Percentiles rank a stretch among this genome's conserved stretches.
These are phyloP conservation scores for Tapirus indicus DNA, from an alignment of 2,797 vertebrate species.

Conservation along the genomic window DNA sequence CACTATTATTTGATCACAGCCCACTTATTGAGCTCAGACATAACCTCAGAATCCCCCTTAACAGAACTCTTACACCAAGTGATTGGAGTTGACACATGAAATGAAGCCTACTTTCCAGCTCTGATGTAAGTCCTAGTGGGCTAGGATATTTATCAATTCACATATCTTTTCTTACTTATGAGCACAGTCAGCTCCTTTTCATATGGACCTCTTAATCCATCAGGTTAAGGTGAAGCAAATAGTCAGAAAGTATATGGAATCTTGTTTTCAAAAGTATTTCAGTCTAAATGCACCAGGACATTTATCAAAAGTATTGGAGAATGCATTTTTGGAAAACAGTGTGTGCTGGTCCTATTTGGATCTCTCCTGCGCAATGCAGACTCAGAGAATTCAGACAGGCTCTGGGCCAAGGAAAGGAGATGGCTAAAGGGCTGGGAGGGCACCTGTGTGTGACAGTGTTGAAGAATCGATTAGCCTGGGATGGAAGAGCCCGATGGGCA, in stretches of 20 bases:
- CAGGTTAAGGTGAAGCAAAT: neutral
- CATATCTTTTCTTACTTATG: neutral
- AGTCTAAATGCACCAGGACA: neutral
- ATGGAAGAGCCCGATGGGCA: neutral
- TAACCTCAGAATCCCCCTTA: neutral
- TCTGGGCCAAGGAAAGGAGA: neutral
- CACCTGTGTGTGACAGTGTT: neutral
- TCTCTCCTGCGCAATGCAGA: neutral
- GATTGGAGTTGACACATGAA: neutral
- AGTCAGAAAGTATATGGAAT: neutral
- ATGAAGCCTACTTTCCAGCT: neutral
- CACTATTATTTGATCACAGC: neutral
- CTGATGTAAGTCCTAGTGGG: neutral
- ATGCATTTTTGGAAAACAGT: neutral
- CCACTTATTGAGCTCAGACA: neutral
- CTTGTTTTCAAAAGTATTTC: slow-evolving; percentile 44
- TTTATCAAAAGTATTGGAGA: neutral
- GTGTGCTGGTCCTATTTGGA: neutral
- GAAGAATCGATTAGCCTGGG: neutral
- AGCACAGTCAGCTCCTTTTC: neutral
- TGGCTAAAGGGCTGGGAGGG: neutral
- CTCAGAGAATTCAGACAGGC: neutral
- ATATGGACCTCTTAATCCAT: neutral
- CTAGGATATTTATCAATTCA: neutral
- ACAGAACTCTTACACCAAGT: neutral